Evolutionary conservation across 2,797 vertebrate species (phyloP).

Genomic region (Bufotes viridis): DNA sequence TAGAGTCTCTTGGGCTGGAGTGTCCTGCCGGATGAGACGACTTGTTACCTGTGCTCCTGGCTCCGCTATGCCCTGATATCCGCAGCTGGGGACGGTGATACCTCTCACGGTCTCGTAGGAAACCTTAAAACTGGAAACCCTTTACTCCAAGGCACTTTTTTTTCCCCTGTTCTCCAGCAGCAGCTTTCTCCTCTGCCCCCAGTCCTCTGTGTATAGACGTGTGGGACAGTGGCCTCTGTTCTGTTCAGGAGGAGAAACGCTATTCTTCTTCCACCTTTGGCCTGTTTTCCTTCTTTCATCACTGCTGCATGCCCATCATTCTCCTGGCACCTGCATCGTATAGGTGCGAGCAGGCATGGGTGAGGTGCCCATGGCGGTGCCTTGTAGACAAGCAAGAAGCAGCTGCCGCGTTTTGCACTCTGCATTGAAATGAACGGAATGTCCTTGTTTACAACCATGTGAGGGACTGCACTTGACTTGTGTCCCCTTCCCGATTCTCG

Average conservation of each 20-base stretch:
- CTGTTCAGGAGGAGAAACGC: neutral
- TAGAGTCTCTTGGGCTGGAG: conserved; percentile 22
- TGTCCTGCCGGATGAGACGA: neutral
- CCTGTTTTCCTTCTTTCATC: neutral
- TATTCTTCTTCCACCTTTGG: neutral
- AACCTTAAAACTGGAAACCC: conserved; percentile 17
- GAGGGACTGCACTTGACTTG: neutral
- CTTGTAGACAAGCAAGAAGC: neutral
- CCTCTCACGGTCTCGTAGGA: neutral
- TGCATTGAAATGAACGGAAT: conserved; percentile 22
- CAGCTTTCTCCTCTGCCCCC: neutral
- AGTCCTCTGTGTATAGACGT: neutral
- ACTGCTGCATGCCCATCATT: neutral
- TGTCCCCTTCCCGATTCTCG: neutral
- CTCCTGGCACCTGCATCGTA: neutral
- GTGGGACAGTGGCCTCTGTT: neutral
- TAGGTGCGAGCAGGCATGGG: neutral
- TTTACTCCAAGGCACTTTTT: neutral
- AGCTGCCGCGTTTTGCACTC: conserved; percentile 1
- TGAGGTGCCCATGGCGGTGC: neutral
- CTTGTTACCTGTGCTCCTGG: neutral
- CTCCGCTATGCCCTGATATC: neutral
- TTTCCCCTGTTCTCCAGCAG: too few relatives aligned
- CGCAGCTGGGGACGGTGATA: neutral
- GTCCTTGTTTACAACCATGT: conserved; percentile 23